Evolutionary conservation across 1,140 invertebrate species (phyloP).

Genomic region (Musca vetustissima): DNA sequence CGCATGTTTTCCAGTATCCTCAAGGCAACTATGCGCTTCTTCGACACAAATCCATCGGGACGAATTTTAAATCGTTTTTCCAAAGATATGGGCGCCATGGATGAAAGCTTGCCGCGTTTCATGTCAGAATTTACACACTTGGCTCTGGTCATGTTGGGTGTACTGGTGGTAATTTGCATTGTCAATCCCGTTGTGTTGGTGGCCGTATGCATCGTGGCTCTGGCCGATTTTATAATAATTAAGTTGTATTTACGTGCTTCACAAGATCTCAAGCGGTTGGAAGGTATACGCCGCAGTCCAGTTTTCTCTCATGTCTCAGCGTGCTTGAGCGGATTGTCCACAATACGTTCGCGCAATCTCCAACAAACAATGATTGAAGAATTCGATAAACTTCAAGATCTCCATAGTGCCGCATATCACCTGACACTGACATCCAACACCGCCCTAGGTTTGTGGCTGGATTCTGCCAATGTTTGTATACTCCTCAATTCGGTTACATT

Average conservation of each 20-base stretch:
- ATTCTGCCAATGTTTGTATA: slow-evolving; percentile 63
- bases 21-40: slow-evolving; percentile 82
- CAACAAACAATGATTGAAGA: slow-evolving; percentile 70
- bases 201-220: slow-evolving; percentile 67
- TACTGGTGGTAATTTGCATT: slow-evolving; percentile 38
- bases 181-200: slow-evolving; percentile 45
- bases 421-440: slow-evolving; percentile 67
- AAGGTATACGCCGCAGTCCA: slow-evolving; percentile 76
- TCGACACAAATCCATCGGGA: slow-evolving; percentile 82
- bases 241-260: slow-evolving; percentile 79
- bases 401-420: slow-evolving; percentile 70
- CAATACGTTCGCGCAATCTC: slow-evolving; percentile 74
- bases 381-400: slow-evolving; percentile 72
- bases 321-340: slow-evolving; percentile 75
- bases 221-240: slow-evolving; percentile 73
- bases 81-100: slow-evolving; percentile 80
- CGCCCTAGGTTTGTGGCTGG: slow-evolving; percentile 65
- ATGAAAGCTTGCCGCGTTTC: slow-evolving; percentile 76
- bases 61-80: slow-evolving; percentile 83
- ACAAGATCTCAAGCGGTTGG: slow-evolving; percentile 77
- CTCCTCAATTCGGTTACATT: slow-evolving; percentile 66
- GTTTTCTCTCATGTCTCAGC: slow-evolving; percentile 82
- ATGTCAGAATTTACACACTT: slow-evolving; percentile 63
- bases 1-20: slow-evolving; percentile 80
- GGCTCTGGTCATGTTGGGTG: neutral